Conservation (phyloP, 1,140 invertebrate species). For the Sinella curviseta region DNA sequence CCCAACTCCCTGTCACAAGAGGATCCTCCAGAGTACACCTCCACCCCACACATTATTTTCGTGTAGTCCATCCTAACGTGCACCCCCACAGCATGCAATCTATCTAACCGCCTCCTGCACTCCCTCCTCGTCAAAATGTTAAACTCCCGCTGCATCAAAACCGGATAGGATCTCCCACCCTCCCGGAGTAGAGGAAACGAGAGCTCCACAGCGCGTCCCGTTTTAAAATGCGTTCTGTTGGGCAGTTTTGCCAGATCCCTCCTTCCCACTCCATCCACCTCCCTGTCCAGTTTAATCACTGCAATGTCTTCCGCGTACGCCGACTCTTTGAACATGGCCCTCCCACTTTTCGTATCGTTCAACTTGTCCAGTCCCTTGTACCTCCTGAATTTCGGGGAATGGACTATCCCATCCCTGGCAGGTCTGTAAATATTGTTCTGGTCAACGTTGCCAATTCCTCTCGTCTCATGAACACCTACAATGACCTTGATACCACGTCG, state of each 20-base stretch:
- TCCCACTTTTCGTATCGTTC: neutral
- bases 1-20: slow-evolving; percentile 2
- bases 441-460: neutral
- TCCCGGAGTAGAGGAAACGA: neutral
- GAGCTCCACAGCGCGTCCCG: neutral
- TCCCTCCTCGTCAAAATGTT: neutral
- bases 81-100: neutral
- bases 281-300: neutral
- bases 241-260: neutral
- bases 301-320: neutral
- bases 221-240: neutral
- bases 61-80: neutral
- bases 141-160: neutral
- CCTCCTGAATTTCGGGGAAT: neutral
- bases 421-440: neutral
- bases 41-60: slow-evolving; percentile 3
- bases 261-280: neutral
- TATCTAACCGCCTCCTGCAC: neutral
- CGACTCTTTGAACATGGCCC: neutral
- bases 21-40: neutral
- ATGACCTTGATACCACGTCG: neutral
- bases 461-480: neutral
- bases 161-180: neutral
- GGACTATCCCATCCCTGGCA: neutral
- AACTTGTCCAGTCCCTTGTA: neutral